Percentiles rank a stretch among this genome's conserved stretches.
These are phyloP conservation scores for Oreortyx pictus DNA, from an alignment of 2,797 vertebrate species.

Conservation along the genomic window DNA sequence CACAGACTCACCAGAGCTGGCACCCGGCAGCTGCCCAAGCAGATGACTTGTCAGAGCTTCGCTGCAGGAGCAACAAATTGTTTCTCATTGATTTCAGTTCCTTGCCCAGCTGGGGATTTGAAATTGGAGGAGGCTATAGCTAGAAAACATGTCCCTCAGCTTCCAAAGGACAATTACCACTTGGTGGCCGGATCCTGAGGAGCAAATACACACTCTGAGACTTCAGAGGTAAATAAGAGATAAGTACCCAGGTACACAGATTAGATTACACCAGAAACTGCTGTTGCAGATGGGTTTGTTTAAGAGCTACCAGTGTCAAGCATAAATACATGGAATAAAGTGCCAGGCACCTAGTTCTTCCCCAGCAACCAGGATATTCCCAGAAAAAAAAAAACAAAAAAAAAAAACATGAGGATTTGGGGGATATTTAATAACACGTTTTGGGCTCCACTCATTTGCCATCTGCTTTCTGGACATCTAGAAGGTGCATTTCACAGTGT, in stretches of 20 bases:
- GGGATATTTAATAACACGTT: neutral
- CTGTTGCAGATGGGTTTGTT: neutral
- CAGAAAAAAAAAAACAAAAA: neutral
- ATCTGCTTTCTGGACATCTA: neutral
- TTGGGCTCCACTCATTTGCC: neutral
- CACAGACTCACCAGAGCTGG: neutral
- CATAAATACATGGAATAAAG: neutral
- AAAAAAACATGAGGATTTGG: neutral
- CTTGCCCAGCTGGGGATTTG: neutral
- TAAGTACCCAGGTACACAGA: neutral
- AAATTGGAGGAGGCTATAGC: neutral
- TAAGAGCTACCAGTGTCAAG: neutral
- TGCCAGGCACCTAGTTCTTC: neutral
- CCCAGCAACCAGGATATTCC: neutral
- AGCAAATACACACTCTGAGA: neutral
- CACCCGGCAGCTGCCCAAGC: neutral
- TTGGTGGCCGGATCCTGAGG: neutral
- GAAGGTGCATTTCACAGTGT: neutral
- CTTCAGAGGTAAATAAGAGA: neutral
- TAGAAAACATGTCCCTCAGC: neutral
- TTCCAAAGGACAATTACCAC: neutral
- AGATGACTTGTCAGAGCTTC: neutral
- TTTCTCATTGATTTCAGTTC: neutral
- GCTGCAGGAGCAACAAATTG: neutral
- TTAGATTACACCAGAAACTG: neutral